phyloP scores from a whole-genome alignment of 2,888 invertebrate genomes.

The Zelleria hepariella region DNA sequence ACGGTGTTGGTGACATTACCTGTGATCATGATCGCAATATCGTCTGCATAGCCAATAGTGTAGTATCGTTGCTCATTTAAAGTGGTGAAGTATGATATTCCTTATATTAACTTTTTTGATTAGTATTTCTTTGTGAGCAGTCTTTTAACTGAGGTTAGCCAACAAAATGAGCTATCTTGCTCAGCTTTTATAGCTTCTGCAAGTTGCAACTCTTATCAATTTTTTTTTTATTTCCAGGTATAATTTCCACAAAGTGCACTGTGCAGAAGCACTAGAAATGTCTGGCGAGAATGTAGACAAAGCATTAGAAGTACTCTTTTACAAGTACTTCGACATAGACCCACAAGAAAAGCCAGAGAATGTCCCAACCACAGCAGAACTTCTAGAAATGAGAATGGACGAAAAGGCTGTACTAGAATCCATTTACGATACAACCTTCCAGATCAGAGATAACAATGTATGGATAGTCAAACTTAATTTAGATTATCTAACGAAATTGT shows the following conservation, averaged over 20 bases:
- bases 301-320: constrained; percentile 78
- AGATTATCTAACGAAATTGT: constrained; percentile 74
- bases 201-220: neutral
- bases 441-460: constrained; percentile 78
- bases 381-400: constrained; percentile 77
- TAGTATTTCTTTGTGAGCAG: too few species aligned
- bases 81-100: too few species aligned
- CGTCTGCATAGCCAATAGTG: too few species aligned
- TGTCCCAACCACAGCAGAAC: constrained; percentile 60
- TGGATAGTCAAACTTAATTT: constrained; percentile 80
- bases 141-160: too few species aligned
- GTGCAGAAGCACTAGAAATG: constrained; percentile 79
- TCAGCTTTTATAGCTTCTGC: neutral
- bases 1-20: too few species aligned
- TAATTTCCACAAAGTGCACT: constrained; percentile 82
- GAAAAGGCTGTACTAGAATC: constrained; percentile 83
- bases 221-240: constrained; percentile 61
- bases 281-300: constrained; percentile 79
- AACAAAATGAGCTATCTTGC: too few species aligned
- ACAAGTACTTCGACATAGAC: constrained; percentile 76
- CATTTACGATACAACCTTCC: constrained; percentile 80
- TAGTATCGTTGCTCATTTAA: too few species aligned
- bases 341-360: constrained; percentile 44
- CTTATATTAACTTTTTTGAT: too few species aligned
- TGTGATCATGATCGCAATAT: too few species aligned